Percentiles rank a stretch among this genome's conserved stretches.
Evolutionary conservation across 2,797 vertebrate species (phyloP).

Genomic region (Myotis planiceps): DNA sequence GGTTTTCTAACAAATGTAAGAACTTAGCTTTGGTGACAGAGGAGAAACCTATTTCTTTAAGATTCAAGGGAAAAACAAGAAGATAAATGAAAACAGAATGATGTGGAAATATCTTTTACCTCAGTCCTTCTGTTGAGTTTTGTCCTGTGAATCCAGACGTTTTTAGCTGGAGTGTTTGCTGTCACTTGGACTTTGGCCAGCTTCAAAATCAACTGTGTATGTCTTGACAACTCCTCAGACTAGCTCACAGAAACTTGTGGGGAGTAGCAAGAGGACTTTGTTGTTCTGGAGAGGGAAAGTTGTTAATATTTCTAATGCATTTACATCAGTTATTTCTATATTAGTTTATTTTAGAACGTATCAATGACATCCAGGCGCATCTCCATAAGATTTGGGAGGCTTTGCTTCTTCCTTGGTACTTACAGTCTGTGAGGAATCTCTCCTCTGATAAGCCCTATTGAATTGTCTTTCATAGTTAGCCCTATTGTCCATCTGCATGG

Average conservation of each 20-base stretch:
- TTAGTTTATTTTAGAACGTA: background rate
- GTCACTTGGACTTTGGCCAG: slow-evolving; percentile 12
- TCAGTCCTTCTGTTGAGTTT: background rate
- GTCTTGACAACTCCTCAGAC: background rate
- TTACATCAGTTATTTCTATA: background rate
- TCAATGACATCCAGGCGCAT: background rate
- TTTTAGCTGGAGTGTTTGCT: slow-evolving; percentile 15
- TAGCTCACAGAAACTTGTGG: background rate
- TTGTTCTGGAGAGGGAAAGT: background rate
- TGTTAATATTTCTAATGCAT: background rate
- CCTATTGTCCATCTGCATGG: background rate
- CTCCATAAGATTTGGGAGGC: background rate
- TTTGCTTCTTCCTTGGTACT: background rate
- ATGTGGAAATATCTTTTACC: background rate
- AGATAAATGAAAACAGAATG: background rate
- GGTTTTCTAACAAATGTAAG: background rate
- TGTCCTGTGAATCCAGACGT: background rate
- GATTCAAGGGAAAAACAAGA: background rate
- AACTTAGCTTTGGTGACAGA: slow-evolving; percentile 16
- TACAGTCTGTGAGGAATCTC: background rate
- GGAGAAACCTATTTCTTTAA: slow-evolving; percentile 36
- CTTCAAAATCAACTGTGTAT: background rate
- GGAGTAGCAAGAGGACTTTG: background rate
- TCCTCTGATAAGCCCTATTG: background rate
- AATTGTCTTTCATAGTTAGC: background rate